phyloP scores from a whole-genome alignment of 2,797 vertebrate species.

The Mus spretus region DNA sequence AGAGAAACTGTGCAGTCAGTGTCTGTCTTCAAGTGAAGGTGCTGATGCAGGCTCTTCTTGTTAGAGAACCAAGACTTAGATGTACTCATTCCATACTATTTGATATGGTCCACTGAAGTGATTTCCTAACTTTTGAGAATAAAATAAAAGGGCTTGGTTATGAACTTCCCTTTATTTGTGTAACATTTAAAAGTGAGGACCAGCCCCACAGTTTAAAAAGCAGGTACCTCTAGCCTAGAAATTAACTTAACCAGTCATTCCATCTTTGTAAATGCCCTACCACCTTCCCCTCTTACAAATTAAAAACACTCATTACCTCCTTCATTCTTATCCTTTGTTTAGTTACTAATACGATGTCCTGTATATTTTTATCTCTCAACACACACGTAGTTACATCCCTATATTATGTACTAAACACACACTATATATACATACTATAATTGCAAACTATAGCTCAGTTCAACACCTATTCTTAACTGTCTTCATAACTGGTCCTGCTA shows the following conservation, averaged over 20 bases:
- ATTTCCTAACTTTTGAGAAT: not conserved
- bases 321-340: not conserved
- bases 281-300: not conserved
- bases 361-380: not conserved
- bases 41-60: not conserved
- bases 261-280: not conserved
- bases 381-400: not conserved
- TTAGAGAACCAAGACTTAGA: not conserved
- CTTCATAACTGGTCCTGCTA: not conserved
- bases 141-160: constrained; percentile 1
- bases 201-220: not conserved
- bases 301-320: not conserved
- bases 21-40: not conserved
- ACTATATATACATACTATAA: not conserved
- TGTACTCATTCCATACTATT: not conserved
- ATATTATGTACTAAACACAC: accelerated
- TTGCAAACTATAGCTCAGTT: not conserved
- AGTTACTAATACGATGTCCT: not conserved
- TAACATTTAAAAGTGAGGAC: not conserved
- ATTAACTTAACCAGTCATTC: not conserved
- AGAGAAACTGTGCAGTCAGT: not conserved
- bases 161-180: not conserved
- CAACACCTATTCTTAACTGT: not conserved
- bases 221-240: not conserved
- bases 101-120: not conserved